Percentiles rank a stretch among this genome's conserved stretches.
Conservation (phyloP, 1,140 invertebrate genomes). For the Pogonognathellus flavescens region DNA sequence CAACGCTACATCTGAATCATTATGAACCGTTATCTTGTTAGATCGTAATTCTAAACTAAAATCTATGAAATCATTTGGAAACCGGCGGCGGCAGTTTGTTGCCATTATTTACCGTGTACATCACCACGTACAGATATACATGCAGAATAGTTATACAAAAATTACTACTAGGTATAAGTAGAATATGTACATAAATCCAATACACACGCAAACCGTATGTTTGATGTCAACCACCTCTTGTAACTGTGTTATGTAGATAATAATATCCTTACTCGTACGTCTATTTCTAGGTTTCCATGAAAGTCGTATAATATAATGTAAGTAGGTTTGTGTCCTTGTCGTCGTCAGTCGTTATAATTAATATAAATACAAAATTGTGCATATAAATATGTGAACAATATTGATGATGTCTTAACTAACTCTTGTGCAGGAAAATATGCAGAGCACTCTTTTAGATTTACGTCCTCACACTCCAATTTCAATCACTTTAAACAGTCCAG, state of each 20-base stretch:
- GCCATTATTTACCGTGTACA: slow-evolving; percentile 7
- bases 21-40: slow-evolving; percentile 39
- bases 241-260: slow-evolving; percentile 36
- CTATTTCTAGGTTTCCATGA: slow-evolving; percentile 29
- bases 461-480: too few relatives aligned
- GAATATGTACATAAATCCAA: slow-evolving; percentile 14
- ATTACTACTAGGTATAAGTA: slow-evolving; percentile 10
- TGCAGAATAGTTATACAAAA: slow-evolving; percentile 7
- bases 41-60: slow-evolving; percentile 30
- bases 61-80: slow-evolving; percentile 14
- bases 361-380: too few relatives aligned
- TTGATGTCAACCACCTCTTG: slow-evolving; percentile 39
- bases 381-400: too few relatives aligned
- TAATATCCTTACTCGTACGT: slow-evolving; percentile 6
- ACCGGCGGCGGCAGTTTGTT: neutral
- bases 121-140: slow-evolving; percentile 13
- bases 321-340: neutral
- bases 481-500: too few relatives aligned
- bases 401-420: too few relatives aligned
- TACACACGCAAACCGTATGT: slow-evolving; percentile 42
- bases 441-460: too few relatives aligned
- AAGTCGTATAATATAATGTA: slow-evolving; percentile 18
- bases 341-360: slow-evolving; percentile 1
- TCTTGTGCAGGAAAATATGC: too few relatives aligned
- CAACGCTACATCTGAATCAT: slow-evolving; percentile 58